Evolutionary conservation across 2,797 vertebrate genomes (phyloP), one percentile per base, ranked within the genome.

Genomic region (Todus mexicanus): DNA sequence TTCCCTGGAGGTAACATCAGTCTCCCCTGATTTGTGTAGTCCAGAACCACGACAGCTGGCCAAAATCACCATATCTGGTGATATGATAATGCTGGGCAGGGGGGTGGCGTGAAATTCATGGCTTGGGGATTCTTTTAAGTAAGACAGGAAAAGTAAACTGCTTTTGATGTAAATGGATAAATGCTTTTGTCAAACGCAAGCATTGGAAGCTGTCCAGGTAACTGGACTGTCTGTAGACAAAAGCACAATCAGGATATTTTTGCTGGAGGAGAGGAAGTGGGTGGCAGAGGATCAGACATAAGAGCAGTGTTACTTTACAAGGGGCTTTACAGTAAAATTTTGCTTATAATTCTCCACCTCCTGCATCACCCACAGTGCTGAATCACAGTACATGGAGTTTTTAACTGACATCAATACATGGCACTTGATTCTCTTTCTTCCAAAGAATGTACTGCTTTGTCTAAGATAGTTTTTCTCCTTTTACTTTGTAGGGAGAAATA

Each of bases 401-500:
- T 86, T 15, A 45, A 40, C 11, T 0, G 0, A 3, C 50, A 73
- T 14, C 23, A 21, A 27, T 27, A 48, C 22, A 13, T 3, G 20
- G 5, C 11, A 38, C 18, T 53, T 60, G 37, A 0, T 45, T 35
- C 73, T 37, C 29, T 73, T 43, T 19, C 60, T 56, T 76, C 31
- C 48, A 35, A 56, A 26, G 17, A 71, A 64, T 9, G 19, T 54
- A 10, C 8, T 83, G 27, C 57, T 88, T 69, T 84, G 38, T 20
- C 63, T 73, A 92, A 65, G 13, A 17, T 48, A 3, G 2, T 77
- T 70, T 95, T 78, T 84, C 12, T 91, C 72, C 23, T 95, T 96
- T 96, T 31, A 87, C 43, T 97, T 97, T 92, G 29, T 95, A 99
- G 99, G 99, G 99, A 72, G 97, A 97, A 81, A 98, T 98, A 94